Evolutionary conservation across 2,797 vertebrate species (phyloP).

Genomic region (Oreortyx pictus): DNA sequence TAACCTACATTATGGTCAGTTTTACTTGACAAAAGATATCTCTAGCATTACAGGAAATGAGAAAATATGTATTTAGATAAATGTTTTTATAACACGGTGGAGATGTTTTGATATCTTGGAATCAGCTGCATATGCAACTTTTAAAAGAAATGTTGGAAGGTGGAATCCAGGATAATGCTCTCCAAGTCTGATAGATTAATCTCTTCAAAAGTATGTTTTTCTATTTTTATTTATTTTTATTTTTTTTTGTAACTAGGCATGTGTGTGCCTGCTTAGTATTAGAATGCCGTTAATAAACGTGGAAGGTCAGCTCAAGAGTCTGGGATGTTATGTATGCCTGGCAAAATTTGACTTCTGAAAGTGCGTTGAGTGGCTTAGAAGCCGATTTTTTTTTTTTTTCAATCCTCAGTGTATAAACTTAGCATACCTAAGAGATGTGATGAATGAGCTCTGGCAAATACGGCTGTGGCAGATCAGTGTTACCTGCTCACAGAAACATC

Average conservation of each 20-base stretch:
- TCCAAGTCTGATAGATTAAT: neutral
- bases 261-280: neutral
- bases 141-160: neutral
- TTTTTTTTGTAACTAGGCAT: neutral
- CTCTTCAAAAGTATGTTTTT: neutral
- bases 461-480: neutral
- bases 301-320: neutral
- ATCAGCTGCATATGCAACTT: neutral
- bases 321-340: neutral
- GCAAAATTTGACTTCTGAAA: neutral
- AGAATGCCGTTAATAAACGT: neutral
- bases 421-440: neutral
- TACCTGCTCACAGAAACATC: neutral
- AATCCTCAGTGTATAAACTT: neutral
- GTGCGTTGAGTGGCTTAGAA: neutral
- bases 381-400: neutral
- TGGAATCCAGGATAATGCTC: neutral
- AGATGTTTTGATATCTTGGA: neutral
- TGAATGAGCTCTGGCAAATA: neutral
- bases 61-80: neutral
- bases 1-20: neutral
- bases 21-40: conserved; percentile 6
- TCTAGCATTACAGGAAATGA: neutral
- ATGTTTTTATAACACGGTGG: neutral
- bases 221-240: neutral